Percentiles rank a stretch among this genome's conserved stretches.
phyloP scores from a whole-genome alignment of 2,113 vertebrate genomes.

The Tachysurus fulvidraco region DNA sequence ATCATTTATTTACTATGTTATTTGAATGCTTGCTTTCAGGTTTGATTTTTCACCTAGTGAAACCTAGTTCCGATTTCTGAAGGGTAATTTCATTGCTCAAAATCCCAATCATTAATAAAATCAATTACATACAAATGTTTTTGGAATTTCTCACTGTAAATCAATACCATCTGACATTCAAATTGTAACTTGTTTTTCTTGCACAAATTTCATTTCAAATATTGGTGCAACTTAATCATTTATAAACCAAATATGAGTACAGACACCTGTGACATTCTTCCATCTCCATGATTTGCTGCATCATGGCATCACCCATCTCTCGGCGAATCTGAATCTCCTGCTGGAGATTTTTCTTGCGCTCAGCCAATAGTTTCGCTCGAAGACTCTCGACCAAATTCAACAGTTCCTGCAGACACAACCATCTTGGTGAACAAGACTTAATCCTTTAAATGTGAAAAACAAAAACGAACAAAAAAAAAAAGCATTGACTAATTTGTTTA shows the following conservation, averaged over 20 bases:
- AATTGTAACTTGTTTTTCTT: too few relatives aligned
- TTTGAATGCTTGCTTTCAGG: too few relatives aligned
- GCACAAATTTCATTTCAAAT: neutral
- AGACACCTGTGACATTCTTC: constrained; percentile 78
- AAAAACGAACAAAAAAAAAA: neutral
- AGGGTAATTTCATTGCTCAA: neutral
- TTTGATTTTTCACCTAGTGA: too few relatives aligned
- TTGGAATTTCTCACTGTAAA: neutral
- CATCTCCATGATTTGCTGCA: constrained; percentile 79
- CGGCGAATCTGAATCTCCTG: constrained; percentile 86
- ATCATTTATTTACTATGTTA: too few relatives aligned
- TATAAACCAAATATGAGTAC: neutral
- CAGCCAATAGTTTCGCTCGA: constrained; percentile 73
- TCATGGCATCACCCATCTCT: constrained; percentile 88
- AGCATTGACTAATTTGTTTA: neutral
- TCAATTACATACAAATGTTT: neutral
- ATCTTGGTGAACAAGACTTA: neutral
- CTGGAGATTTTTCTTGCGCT: constrained; percentile 78
- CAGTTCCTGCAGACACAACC: constrained; percentile 65
- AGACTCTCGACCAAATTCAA: constrained; percentile 76
- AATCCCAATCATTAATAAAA: neutral
- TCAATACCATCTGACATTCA: neutral
- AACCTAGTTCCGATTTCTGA: neutral
- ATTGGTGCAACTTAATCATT: neutral
- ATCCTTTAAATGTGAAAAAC: neutral